Conservation (phyloP, 2,113 vertebrate species). For the Xyliphius kryptos region DNA sequence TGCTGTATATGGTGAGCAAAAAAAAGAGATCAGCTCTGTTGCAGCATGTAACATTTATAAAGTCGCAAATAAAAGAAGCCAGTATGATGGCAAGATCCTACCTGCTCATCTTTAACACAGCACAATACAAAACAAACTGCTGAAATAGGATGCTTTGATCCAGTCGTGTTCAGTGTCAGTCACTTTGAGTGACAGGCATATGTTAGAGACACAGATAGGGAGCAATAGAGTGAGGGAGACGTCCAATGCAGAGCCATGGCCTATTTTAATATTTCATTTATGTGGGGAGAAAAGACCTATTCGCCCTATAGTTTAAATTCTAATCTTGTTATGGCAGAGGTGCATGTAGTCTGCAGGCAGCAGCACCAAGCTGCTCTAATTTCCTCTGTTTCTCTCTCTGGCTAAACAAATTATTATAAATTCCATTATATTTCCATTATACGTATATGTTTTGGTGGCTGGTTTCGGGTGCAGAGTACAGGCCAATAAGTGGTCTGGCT, state of each 20-base stretch:
- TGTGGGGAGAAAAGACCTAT: slow-evolving; percentile 39
- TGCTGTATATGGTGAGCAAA: too few species aligned
- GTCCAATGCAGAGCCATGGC: slow-evolving; percentile 45
- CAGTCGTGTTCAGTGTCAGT: too few species aligned
- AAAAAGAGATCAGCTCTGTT: too few species aligned
- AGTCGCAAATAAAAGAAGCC: too few species aligned
- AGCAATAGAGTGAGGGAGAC: slow-evolving; percentile 38
- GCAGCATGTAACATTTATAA: too few species aligned
- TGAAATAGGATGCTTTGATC: too few species aligned
- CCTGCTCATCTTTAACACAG: too few species aligned
- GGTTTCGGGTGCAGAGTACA: slow-evolving; percentile 37
- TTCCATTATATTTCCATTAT: slow-evolving; percentile 70
- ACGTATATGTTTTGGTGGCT: slow-evolving; percentile 65
- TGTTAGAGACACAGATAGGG: slow-evolving; percentile 54
- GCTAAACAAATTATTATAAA: slow-evolving; percentile 70
- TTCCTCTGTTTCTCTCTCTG: slow-evolving; percentile 49
- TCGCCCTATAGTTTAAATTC: slow-evolving; percentile 62
- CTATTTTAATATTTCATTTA: slow-evolving; percentile 68
- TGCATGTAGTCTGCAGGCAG: slow-evolving; percentile 61
- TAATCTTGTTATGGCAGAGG: slow-evolving; percentile 69
- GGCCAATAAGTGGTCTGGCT: slow-evolving; percentile 44
- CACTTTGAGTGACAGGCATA: slow-evolving; percentile 70
- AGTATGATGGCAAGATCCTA: too few species aligned
- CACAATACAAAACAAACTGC: too few species aligned
- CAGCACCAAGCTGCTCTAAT: slow-evolving; percentile 47